A percentile compares a stretch with the other conserved stretches of the same genome.
phyloP scores from a whole-genome alignment of 2,888 invertebrate species.

The Drosophila pegasa region DNA sequence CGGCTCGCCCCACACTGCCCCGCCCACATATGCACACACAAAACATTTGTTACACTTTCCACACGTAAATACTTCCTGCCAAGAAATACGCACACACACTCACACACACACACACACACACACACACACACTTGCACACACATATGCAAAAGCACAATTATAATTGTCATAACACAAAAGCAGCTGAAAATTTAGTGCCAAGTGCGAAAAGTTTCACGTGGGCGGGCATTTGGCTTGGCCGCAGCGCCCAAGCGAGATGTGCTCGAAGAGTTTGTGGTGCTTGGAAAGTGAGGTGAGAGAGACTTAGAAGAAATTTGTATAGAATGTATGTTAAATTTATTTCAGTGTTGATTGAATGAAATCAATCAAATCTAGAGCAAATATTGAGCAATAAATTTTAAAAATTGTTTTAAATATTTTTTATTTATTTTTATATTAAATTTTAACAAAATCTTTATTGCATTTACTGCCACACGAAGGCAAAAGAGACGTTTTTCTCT shows the following conservation, averaged over 20 bases:
- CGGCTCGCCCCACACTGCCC: slow-evolving; percentile 11
- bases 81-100: slow-evolving; percentile 53
- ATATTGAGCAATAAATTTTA: too few species aligned
- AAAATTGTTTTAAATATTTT: too few species aligned
- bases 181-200: slow-evolving; percentile 78
- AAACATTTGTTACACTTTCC: slow-evolving; percentile 76
- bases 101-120: slow-evolving; percentile 22
- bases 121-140: slow-evolving; percentile 21
- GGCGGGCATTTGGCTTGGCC: slow-evolving; percentile 40
- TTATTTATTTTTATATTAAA: too few species aligned
- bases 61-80: slow-evolving; percentile 76
- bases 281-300: too few species aligned
- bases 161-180: slow-evolving; percentile 81
- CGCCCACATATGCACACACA: slow-evolving; percentile 36
- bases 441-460: too few species aligned
- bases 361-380: too few species aligned
- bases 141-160: slow-evolving; percentile 71
- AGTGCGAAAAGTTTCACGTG: slow-evolving; percentile 72
- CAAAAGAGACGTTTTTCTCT: too few species aligned
- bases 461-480: too few species aligned
- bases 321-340: too few species aligned
- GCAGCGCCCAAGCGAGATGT: slow-evolving; percentile 33
- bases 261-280: not conserved
- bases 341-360: too few species aligned
- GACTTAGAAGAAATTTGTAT: too few species aligned